Conservation (phyloP, 2,888 invertebrate species). For the Trissolcus japonicus region DNA sequence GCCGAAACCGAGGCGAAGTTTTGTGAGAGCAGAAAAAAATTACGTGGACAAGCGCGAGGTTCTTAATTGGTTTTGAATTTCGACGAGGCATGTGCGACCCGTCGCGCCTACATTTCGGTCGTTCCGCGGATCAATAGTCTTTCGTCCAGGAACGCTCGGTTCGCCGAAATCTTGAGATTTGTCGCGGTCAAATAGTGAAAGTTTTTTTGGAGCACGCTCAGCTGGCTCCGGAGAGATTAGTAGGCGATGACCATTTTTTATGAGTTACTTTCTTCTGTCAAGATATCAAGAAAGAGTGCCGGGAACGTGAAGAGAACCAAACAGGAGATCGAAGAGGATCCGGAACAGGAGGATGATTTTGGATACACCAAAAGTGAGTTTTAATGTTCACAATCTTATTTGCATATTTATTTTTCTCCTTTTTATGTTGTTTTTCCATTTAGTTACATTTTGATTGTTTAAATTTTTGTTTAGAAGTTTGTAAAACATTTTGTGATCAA, state of each 20-base stretch:
- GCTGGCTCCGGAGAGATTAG: slow-evolving; percentile 10
- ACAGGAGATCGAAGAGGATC: slow-evolving; percentile 87
- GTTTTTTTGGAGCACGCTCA: slow-evolving; percentile 22
- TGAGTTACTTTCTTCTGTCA: slow-evolving; percentile 54
- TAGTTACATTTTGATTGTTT: too few relatives aligned
- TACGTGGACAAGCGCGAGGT: slow-evolving; percentile 3
- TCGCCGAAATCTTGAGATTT: slow-evolving; percentile 33
- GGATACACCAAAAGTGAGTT: slow-evolving; percentile 95
- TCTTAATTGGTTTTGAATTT: slow-evolving; percentile 7
- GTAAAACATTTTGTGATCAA: too few relatives aligned
- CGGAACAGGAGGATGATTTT: slow-evolving; percentile 92
- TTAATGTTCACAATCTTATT: not conserved
- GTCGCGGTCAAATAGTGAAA: slow-evolving; percentile 25
- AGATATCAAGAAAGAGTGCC: slow-evolving; percentile 94
- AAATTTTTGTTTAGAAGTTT: too few relatives aligned
- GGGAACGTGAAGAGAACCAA: slow-evolving; percentile 87
- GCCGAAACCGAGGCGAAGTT: slow-evolving; percentile 27
- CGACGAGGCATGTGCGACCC: slow-evolving; percentile 1
- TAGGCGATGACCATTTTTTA: slow-evolving; percentile 27
- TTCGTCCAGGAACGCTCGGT: slow-evolving; percentile 27
- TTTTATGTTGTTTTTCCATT: too few relatives aligned
- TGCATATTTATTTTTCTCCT: too few relatives aligned
- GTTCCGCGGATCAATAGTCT: slow-evolving; percentile 38
- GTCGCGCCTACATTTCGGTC: slow-evolving; percentile 17
- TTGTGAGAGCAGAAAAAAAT: slow-evolving; percentile 27